These are phyloP conservation scores for Lacanobia wlatinum DNA, from an alignment of 2,888 invertebrate genomes.

Conservation along the genomic window DNA sequence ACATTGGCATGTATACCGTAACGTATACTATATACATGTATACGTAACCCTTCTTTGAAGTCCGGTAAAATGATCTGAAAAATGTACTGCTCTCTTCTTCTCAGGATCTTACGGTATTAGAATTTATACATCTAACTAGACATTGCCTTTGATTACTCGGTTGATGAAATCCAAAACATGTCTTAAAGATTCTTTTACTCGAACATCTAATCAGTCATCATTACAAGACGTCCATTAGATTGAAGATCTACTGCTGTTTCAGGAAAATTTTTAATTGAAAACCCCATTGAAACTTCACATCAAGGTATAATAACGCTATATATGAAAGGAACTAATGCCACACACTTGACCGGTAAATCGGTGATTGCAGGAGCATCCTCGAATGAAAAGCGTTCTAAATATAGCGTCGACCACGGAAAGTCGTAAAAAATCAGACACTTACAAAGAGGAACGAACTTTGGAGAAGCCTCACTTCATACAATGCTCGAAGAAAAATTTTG, in stretches of 20 bases:
- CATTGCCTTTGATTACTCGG: no score
- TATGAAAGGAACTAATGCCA: slow-evolving; percentile 6
- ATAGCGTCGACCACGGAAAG: slow-evolving; percentile 38
- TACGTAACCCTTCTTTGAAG: no score
- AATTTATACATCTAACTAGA: no score
- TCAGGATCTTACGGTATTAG: no score
- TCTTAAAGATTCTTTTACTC: background rate
- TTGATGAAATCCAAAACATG: background rate
- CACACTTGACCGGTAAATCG: slow-evolving; percentile 15
- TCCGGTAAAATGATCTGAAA: no score
- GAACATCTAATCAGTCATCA: background rate
- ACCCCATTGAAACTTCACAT: slow-evolving; percentile 1
- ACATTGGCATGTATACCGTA: no score
- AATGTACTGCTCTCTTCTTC: no score
- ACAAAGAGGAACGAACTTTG: background rate
- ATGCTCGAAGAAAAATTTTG: background rate
- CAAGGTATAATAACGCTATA: slow-evolving; percentile 2
- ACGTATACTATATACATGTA: no score
- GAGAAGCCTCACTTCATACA: slow-evolving; percentile 20
- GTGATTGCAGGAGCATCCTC: slow-evolving; percentile 26
- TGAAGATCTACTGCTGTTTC: background rate
- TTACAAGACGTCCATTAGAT: no score
- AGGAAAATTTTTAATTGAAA: background rate
- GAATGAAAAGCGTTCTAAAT: slow-evolving; percentile 27
- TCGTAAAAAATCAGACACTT: slow-evolving; percentile 43